phyloP scores from a whole-genome alignment of 2,113 vertebrate species.

The Megatriorchis doriae region DNA sequence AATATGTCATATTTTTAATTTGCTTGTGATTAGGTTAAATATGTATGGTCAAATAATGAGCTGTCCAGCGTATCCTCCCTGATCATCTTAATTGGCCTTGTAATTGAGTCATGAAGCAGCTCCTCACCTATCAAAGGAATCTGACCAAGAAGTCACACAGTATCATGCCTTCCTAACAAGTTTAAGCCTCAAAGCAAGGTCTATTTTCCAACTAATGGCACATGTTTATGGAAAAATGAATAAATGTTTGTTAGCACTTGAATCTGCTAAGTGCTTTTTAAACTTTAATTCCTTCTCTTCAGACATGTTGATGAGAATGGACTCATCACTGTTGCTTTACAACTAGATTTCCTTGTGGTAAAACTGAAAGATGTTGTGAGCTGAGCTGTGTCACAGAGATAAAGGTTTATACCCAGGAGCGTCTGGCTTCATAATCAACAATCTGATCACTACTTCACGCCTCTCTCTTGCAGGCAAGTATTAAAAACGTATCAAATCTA shows the following conservation, averaged over 20 bases:
- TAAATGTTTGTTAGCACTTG: neutral
- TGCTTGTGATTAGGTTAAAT: neutral
- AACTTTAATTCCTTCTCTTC: neutral
- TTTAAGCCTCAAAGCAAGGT: neutral
- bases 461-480: neutral
- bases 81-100: neutral
- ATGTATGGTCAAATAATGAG: neutral
- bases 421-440: neutral
- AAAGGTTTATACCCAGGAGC: neutral
- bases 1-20: neutral
- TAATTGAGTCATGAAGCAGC: neutral
- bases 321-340: neutral
- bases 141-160: neutral
- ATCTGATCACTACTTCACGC: neutral
- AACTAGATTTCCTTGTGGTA: neutral
- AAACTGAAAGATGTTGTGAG: neutral
- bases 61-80: neutral
- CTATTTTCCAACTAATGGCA: neutral
- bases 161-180: neutral
- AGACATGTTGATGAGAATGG: neutral
- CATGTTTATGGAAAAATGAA: neutral
- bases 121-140: neutral
- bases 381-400: neutral
- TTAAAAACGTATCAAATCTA: neutral
- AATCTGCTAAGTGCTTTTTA: neutral